These are phyloP conservation scores for Actinernus sp. DNA, from an alignment of 92 coral and sea anemone genomes.

Conservation along the genomic window DNA sequence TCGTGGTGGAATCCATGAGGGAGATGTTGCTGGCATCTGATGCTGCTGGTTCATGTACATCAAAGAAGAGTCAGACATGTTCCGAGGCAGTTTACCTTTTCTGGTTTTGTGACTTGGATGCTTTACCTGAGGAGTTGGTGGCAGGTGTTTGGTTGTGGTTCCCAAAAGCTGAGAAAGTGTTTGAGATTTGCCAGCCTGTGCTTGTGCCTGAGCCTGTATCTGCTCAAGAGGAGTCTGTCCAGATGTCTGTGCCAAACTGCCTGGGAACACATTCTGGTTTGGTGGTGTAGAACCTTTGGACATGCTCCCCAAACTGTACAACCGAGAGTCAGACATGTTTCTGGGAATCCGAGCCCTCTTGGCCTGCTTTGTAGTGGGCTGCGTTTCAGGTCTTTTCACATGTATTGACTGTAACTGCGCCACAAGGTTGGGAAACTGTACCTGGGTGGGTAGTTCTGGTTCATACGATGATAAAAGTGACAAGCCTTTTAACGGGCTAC, in stretches of 20 bases:
- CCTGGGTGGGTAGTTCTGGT: slow-evolving; percentile 84
- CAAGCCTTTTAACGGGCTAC: slow-evolving; percentile 28
- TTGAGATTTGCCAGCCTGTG: slow-evolving; percentile 17
- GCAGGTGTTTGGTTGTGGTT: neutral
- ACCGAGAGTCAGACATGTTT: slow-evolving; percentile 95
- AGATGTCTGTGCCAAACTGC: slow-evolving; percentile 8
- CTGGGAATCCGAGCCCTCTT: slow-evolving; percentile 90
- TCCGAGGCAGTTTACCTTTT: slow-evolving; percentile 84
- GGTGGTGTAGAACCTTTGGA: slow-evolving; percentile 32
- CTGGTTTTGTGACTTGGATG: slow-evolving; percentile 36
- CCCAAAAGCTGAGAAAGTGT: neutral
- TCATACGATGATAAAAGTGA: slow-evolving; percentile 67
- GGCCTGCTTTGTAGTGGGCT: slow-evolving; percentile 62
- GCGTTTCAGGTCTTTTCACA: slow-evolving; percentile 60
- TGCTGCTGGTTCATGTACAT: slow-evolving; percentile 70
- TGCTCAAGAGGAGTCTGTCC: slow-evolving; percentile 27
- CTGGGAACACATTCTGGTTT: neutral
- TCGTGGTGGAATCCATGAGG: slow-evolving; percentile 20
- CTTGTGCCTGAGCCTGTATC: slow-evolving; percentile 36
- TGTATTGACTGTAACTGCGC: slow-evolving; percentile 91
- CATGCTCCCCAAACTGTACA: slow-evolving; percentile 62
- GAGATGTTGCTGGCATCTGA: slow-evolving; percentile 1
- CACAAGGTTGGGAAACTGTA: slow-evolving; percentile 95
- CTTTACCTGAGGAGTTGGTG: slow-evolving; percentile 2
- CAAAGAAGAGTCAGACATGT: slow-evolving; percentile 94